Conservation (phyloP, 2,888 invertebrate genomes). For the Leptinotarsa peninsularis region DNA sequence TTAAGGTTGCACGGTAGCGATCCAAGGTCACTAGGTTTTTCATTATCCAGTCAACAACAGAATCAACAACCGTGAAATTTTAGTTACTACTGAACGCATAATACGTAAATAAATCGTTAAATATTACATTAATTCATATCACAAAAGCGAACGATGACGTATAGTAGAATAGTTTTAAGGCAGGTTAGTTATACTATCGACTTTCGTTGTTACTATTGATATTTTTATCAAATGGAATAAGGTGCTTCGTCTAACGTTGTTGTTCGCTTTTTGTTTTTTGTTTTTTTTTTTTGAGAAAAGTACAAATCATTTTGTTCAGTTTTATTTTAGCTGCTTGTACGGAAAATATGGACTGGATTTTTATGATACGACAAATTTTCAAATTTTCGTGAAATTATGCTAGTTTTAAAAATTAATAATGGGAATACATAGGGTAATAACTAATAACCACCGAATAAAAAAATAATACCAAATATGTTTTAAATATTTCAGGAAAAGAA, state of each 20-base stretch:
- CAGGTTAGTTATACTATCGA: not conserved
- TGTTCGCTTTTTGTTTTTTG: constrained; percentile 38
- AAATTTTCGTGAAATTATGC: not conserved
- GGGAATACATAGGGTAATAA: no score
- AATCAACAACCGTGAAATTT: constrained; percentile 81
- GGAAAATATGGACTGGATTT: constrained; percentile 23
- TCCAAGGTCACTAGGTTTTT: constrained; percentile 83
- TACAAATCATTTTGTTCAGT: constrained; percentile 43
- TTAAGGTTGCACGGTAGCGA: constrained; percentile 82
- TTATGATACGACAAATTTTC: not conserved
- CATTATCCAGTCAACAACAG: constrained; percentile 69
- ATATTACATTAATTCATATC: constrained; percentile 26
- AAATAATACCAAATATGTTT: no score
- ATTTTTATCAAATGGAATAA: constrained; percentile 31
- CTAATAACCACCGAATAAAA: no score
- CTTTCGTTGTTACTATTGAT: constrained; percentile 20
- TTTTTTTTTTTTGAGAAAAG: constrained; percentile 40
- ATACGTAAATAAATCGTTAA: constrained; percentile 49
- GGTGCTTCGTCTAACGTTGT: constrained; percentile 34
- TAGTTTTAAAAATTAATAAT: not conserved
- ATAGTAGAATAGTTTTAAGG: constrained; percentile 29
- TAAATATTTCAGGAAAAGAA: no score
- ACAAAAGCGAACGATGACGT: constrained; percentile 15
- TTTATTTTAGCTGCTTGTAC: constrained; percentile 20
- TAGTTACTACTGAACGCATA: constrained; percentile 79